Conservation (phyloP, 1,140 invertebrate species). For the Papilio machaon region DNA sequence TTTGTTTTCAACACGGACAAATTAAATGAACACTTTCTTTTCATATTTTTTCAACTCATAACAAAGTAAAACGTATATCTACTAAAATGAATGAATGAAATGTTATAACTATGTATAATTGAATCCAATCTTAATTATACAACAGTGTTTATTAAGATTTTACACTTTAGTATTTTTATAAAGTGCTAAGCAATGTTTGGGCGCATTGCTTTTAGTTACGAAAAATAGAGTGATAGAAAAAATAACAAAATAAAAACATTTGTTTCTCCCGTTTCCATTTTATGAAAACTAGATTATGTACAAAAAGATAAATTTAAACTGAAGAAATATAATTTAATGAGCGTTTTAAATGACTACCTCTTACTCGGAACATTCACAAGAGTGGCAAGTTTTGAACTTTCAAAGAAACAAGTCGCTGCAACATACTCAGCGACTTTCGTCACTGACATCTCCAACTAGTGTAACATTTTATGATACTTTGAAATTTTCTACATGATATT, state of each 20-base stretch:
- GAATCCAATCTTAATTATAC: no score
- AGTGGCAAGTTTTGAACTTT: neutral
- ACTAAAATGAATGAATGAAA: no score
- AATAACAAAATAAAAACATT: no score
- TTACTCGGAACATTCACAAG: neutral
- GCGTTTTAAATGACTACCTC: neutral
- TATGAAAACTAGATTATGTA: neutral
- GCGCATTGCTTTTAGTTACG: no score
- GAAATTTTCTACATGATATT: neutral
- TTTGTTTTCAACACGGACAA: neutral
- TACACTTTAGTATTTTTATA: no score
- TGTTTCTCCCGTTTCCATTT: no score
- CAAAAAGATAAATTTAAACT: neutral
- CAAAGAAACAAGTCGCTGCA: constrained; percentile 5
- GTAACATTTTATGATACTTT: neutral
- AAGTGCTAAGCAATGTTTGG: no score
- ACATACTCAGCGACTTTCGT: neutral
- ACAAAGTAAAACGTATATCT: no score
- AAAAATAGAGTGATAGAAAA: no score
- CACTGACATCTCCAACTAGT: constrained; percentile 9
- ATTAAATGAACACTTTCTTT: neutral
- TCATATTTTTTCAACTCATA: neutral
- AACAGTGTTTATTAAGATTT: no score
- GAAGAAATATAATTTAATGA: neutral
- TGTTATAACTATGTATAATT: no score